These are phyloP conservation scores for Deroplatys truncata DNA, from an alignment of 2,888 invertebrate genomes.

Conservation along the genomic window DNA sequence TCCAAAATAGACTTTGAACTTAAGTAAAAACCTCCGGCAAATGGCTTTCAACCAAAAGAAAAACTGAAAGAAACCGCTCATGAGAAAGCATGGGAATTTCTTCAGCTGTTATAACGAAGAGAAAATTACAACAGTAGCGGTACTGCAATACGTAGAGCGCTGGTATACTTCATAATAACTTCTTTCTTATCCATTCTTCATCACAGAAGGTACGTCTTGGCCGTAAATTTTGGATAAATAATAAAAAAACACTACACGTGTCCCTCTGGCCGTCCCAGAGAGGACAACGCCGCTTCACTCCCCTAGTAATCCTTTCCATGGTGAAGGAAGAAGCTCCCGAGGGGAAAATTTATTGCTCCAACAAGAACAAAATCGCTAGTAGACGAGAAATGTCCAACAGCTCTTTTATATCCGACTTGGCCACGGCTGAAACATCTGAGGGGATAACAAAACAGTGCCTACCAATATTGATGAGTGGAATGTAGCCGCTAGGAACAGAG, in stretches of 20 bases:
- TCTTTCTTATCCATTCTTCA: neutral
- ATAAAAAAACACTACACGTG: neutral
- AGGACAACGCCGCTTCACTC: neutral
- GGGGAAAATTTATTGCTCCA: neutral
- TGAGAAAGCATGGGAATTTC: neutral
- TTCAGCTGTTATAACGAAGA: neutral
- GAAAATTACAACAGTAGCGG: neutral
- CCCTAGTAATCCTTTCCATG: neutral
- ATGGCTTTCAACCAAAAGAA: too few relatives aligned
- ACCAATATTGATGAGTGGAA: neutral
- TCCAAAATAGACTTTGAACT: too few relatives aligned
- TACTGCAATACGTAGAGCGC: neutral
- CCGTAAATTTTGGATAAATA: neutral
- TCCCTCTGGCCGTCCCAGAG: neutral
- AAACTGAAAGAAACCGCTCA: neutral
- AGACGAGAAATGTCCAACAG: neutral
- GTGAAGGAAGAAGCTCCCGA: neutral
- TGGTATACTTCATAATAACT: neutral
- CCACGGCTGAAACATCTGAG: neutral
- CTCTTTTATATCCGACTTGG: neutral
- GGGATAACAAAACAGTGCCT: too few relatives aligned
- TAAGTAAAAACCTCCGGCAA: too few relatives aligned
- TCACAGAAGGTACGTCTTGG: neutral
- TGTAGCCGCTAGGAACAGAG: neutral
- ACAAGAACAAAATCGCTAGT: neutral